Evolutionary conservation across 2,888 invertebrate species (phyloP), one percentile per base, ranked within the genome.

Genomic region (Cheilosia vulpina): DNA sequence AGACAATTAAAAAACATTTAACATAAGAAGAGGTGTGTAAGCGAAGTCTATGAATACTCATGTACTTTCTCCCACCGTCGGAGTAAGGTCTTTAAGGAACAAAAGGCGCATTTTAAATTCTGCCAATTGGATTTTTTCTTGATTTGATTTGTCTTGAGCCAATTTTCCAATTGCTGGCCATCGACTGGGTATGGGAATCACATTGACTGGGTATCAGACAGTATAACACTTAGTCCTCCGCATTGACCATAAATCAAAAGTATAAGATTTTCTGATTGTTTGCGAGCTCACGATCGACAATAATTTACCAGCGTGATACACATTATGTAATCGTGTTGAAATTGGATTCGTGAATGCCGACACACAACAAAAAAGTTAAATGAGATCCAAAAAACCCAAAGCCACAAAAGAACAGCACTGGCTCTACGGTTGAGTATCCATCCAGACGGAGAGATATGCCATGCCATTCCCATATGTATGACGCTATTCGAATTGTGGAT

Each of bases 221-320:
- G 43, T 50, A 19, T 58, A 83, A 78, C 73, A 83, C 83, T 78
- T 73, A 75, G 75, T 84, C 68, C 73, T 65, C 53, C 31, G 31
- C 45, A 58, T 69, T 63, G 73, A 45, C 52, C 69, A 71, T 84
- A 84, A 84, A 84, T 84, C 84, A 75, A 60, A 80, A 66, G 47
- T 47, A 38, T 38, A 50, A 76, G 84, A 84, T 84, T 72, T 57
- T 68, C 71, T 81, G 81, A 85, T 85, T 81, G 81, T 76, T 81
- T 58, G 38, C 58, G 38, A 76, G 43, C 85, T 85, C 85, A 85
- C 85, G 85, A 85, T 81, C 72, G 72, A 75, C 85, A 72, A 85
- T 81, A 81, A 85, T 85, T 85, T 85, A 85, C 76, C 81, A 77
- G 76, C 85, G 81, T 77, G 81, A 80, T 85, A 85, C 72, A 75